Evolutionary conservation across 2,797 vertebrate genomes (phyloP).

Genomic region (Anomalospiza imberbis): DNA sequence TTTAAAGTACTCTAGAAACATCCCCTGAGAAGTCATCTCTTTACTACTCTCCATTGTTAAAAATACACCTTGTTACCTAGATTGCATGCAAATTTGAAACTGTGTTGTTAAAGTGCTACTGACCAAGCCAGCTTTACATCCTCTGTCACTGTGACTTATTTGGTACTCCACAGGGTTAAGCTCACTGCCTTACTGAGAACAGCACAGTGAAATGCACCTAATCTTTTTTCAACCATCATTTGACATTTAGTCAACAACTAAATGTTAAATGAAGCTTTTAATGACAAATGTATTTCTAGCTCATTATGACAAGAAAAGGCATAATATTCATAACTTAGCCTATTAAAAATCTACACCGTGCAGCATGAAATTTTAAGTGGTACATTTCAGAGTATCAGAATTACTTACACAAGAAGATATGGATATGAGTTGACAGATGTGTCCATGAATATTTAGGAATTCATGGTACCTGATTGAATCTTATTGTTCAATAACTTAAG

Average conservation of each 20-base stretch:
- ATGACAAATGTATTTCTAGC: neutral
- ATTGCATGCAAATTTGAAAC: neutral
- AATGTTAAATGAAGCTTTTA: neutral
- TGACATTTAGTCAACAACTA: neutral
- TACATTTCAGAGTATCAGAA: neutral
- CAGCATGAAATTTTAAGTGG: slow-evolving; percentile 2
- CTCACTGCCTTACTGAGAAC: neutral
- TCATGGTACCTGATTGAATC: neutral
- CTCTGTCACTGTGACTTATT: neutral
- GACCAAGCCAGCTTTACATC: neutral
- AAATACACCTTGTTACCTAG: neutral
- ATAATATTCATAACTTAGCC: neutral
- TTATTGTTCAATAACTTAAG: neutral
- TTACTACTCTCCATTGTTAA: neutral
- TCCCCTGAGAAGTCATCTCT: neutral
- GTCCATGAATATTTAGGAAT: neutral
- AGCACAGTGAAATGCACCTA: neutral
- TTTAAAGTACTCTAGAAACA: neutral
- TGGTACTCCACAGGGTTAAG: neutral
- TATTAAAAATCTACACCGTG: neutral
- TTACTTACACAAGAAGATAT: neutral
- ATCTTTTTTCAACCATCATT: neutral
- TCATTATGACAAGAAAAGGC: neutral
- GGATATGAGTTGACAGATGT: neutral
- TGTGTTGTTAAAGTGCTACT: neutral